Evolutionary conservation across 2,888 invertebrate species (phyloP).

Genomic region (Drosophila lutescens): DNA sequence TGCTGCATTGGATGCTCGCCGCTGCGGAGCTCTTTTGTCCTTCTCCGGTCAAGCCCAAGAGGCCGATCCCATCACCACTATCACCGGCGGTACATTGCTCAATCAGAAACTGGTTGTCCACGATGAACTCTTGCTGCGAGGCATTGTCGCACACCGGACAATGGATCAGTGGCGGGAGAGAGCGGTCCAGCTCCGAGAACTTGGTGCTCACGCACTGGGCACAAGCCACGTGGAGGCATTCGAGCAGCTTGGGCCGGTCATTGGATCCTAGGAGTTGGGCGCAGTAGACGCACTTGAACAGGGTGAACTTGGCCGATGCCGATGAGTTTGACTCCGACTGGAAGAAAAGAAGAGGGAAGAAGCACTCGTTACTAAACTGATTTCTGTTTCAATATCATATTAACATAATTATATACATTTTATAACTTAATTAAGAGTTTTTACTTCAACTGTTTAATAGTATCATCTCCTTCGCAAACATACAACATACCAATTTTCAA

Average conservation of each 20-base stretch:
- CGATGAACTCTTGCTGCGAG: slow-evolving; percentile 89
- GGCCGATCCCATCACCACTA: slow-evolving; percentile 66
- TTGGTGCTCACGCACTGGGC: slow-evolving; percentile 90
- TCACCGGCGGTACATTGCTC: slow-evolving; percentile 85
- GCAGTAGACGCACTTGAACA: slow-evolving; percentile 86
- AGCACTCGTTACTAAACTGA: too few relatives aligned
- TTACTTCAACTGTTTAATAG: too few relatives aligned
- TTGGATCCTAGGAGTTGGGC: slow-evolving; percentile 85
- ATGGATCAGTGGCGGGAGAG: slow-evolving; percentile 83
- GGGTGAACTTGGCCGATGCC: slow-evolving; percentile 79
- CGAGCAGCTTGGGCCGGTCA: slow-evolving; percentile 91
- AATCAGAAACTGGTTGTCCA: slow-evolving; percentile 93
- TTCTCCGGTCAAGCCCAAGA: slow-evolving; percentile 40
- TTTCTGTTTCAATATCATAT: too few relatives aligned
- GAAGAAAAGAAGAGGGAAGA: neutral
- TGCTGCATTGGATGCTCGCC: slow-evolving; percentile 88
- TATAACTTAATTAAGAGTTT: too few relatives aligned
- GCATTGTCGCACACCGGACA: slow-evolving; percentile 91
- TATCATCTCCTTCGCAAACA: neutral
- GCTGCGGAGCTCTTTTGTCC: slow-evolving; percentile 67
- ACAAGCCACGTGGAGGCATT: slow-evolving; percentile 95
- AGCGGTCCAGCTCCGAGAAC: slow-evolving; percentile 85
- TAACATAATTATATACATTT: too few relatives aligned
- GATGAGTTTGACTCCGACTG: slow-evolving; percentile 83
- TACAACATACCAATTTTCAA: neutral